A percentile compares a stretch with the other conserved stretches of the same genome.
Evolutionary conservation across 1,140 invertebrate genomes (phyloP).

Genomic region (Drosophila pachea): DNA sequence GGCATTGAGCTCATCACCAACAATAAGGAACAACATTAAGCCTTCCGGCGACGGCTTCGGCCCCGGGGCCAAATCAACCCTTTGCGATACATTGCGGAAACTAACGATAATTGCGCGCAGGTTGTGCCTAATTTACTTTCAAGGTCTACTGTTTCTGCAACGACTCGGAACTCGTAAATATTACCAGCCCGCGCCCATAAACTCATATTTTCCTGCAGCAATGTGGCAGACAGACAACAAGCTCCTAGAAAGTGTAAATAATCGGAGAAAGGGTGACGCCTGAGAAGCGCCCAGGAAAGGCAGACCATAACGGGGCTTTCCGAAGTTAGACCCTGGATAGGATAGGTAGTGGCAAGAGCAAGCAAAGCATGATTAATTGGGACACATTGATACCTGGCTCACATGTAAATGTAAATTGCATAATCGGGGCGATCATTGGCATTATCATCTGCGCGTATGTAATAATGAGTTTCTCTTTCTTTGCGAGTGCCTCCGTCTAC

Average conservation of each 20-base stretch:
- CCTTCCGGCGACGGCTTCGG: slow-evolving; percentile 7
- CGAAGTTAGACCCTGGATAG: no score
- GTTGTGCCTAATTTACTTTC: slow-evolving; percentile 72
- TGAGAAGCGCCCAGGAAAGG: no score
- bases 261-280: slow-evolving; percentile 46
- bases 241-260: slow-evolving; percentile 65
- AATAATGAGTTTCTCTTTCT: slow-evolving; percentile 27
- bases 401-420: neutral
- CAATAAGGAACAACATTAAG: slow-evolving; percentile 24
- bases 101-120: slow-evolving; percentile 75
- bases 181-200: slow-evolving; percentile 17
- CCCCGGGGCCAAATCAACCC: slow-evolving; percentile 45
- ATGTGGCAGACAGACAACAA: slow-evolving; percentile 39
- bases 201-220: slow-evolving; percentile 57
- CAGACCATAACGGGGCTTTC: neutral
- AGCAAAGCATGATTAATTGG: no score
- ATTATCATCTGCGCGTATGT: neutral
- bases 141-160: slow-evolving; percentile 64
- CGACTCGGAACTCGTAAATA: slow-evolving; percentile 59
- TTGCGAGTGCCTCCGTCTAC: slow-evolving; percentile 22
- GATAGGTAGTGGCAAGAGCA: no score
- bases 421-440: neutral
- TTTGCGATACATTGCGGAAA: slow-evolving; percentile 51
- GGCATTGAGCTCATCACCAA: slow-evolving; percentile 54
- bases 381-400: no score